phyloP scores from a whole-genome alignment of 2,797 vertebrate species.

The Lutjanus campechanus region DNA sequence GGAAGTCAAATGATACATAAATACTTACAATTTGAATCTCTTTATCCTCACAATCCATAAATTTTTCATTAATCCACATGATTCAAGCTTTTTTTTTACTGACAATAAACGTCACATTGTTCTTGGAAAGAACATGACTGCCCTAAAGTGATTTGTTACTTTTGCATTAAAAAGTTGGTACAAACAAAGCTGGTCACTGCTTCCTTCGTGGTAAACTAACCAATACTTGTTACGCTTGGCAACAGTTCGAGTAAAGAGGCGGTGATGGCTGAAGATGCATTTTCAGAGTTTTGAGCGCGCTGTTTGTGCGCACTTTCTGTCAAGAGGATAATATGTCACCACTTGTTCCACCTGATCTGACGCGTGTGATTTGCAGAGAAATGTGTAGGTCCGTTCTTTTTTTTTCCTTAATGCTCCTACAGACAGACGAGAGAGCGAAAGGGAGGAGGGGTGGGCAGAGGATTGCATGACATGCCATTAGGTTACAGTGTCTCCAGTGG shows the following conservation, averaged over 20 bases:
- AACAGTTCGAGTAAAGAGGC: not conserved
- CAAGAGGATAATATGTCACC: not conserved
- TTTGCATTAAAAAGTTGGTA: not conserved
- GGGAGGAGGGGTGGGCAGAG: conserved; percentile 16
- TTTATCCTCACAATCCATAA: not conserved
- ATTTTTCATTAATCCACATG: not conserved
- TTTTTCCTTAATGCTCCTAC: not conserved
- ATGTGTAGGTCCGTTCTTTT: no score
- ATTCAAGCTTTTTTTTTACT: not conserved
- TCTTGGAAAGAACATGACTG: not conserved
- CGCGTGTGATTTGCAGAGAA: not conserved
- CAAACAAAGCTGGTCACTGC: no score
- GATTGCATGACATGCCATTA: conserved; percentile 8
- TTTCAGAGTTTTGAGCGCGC: not conserved
- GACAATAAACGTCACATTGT: not conserved
- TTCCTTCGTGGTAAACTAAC: not conserved
- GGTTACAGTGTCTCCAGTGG: conserved; percentile 19
- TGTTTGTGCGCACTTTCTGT: not conserved
- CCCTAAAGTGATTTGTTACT: not conserved
- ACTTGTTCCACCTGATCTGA: not conserved
- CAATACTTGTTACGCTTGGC: not conserved
- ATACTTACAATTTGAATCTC: not conserved
- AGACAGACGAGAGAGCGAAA: not conserved
- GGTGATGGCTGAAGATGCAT: not conserved
- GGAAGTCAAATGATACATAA: not conserved